Evolutionary conservation across 2,113 vertebrate species (phyloP).

Genomic region (Phylloscopus trochilus): DNA sequence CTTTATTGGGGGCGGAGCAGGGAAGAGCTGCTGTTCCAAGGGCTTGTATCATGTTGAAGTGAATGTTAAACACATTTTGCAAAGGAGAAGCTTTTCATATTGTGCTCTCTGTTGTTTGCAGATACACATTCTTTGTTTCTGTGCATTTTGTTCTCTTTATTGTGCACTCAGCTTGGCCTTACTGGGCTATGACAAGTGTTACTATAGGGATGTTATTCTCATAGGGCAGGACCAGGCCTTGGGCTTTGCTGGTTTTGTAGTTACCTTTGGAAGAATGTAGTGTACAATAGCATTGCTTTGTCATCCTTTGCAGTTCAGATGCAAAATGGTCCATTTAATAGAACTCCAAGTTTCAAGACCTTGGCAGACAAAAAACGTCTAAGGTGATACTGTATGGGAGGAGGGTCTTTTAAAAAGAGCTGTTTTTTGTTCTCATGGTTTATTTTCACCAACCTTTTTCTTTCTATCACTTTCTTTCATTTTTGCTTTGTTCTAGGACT

Average conservation of each 20-base stretch:
- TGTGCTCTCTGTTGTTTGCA: background rate
- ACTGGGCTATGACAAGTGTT: background rate
- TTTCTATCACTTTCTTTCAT: background rate
- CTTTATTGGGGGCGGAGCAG: background rate
- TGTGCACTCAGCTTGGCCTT: background rate
- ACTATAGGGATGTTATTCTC: background rate
- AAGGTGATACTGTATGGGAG: background rate
- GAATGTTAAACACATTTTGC: background rate
- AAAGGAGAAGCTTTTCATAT: background rate
- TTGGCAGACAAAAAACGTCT: background rate
- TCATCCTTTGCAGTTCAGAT: background rate
- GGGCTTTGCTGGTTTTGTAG: background rate
- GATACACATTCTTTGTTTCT: background rate
- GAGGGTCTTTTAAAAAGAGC: background rate
- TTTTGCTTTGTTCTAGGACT: background rate
- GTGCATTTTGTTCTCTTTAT: background rate
- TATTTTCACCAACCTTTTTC: background rate
- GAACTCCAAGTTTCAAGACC: background rate
- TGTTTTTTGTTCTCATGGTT: background rate
- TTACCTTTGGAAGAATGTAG: background rate
- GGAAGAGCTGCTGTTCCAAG: background rate
- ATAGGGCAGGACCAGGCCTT: background rate
- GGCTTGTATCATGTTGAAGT: background rate
- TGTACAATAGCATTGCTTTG: background rate
- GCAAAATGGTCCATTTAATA: background rate